Evolutionary conservation across 1,140 invertebrate species (phyloP).

Genomic region (Calephelis virginiensis): DNA sequence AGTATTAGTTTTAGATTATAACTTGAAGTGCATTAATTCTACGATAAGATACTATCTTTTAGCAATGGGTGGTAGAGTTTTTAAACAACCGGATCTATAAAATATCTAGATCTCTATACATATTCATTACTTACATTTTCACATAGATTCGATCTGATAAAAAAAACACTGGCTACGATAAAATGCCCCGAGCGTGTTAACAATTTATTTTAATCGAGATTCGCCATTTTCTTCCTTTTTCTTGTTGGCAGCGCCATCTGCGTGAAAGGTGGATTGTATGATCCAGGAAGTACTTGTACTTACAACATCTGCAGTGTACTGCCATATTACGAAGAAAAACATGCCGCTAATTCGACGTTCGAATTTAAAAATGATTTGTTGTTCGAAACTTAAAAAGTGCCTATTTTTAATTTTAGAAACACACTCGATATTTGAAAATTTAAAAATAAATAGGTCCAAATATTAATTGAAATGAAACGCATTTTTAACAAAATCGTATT

Average conservation of each 20-base stretch:
- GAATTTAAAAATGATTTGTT: conserved; percentile 14
- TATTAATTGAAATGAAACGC: no score
- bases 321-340: conserved; percentile 6
- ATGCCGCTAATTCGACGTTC: conserved; percentile 2
- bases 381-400: no score
- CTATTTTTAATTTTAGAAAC: no score
- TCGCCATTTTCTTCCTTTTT: conserved; percentile 44
- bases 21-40: background rate
- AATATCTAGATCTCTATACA: conserved; percentile 55
- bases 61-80: conserved; percentile 53
- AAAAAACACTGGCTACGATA: conserved; percentile 39
- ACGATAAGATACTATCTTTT: conserved; percentile 33
- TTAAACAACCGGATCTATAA: conserved; percentile 48
- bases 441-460: no score
- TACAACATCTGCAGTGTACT: conserved; percentile 39
- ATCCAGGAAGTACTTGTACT: conserved; percentile 51
- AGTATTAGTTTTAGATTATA: conserved; percentile 41
- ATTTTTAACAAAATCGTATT: no score
- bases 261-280: conserved; percentile 58
- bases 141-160: conserved; percentile 57
- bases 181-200: conserved; percentile 53
- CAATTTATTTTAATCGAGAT: conserved; percentile 67
- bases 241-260: conserved; percentile 52
- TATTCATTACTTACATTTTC: conserved; percentile 59
- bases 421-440: no score